Percentiles rank a stretch among this genome's conserved stretches.
Evolutionary conservation across 1,140 invertebrate species (phyloP).

Genomic region (Drosophila guanche): DNA sequence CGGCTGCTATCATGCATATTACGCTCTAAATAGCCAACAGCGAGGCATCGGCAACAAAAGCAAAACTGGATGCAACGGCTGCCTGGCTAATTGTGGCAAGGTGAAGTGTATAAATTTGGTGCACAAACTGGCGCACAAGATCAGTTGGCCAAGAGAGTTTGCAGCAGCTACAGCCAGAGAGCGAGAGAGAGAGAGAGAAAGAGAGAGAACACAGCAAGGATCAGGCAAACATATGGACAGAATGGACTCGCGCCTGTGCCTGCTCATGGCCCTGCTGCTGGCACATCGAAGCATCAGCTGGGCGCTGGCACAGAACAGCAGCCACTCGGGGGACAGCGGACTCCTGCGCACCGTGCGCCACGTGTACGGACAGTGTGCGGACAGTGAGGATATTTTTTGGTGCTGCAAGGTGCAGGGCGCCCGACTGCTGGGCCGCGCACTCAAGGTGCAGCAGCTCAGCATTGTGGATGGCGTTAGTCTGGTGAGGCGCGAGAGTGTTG

Average conservation of each 20-base stretch:
- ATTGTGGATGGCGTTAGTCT: slow-evolving; percentile 86
- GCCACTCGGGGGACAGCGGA: slow-evolving; percentile 46
- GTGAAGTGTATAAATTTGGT: slow-evolving; percentile 82
- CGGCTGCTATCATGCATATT: slow-evolving; percentile 76
- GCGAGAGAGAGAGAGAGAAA: slow-evolving; percentile 9
- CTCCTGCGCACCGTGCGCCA: slow-evolving; percentile 83
- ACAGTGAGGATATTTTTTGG: slow-evolving; percentile 86
- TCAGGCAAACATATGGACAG: slow-evolving; percentile 16
- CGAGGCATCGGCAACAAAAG: slow-evolving; percentile 34
- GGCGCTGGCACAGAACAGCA: slow-evolving; percentile 20
- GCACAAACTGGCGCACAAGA: slow-evolving; percentile 68
- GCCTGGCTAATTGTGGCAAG: slow-evolving; percentile 79
- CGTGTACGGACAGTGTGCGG: slow-evolving; percentile 86
- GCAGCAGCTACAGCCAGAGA: slow-evolving; percentile 40
- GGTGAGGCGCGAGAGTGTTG: slow-evolving; percentile 75
- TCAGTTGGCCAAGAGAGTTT: slow-evolving; percentile 75
- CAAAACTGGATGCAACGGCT: slow-evolving; percentile 72
- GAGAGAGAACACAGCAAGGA: slow-evolving; percentile 16
- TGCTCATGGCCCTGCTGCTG: slow-evolving; percentile 61
- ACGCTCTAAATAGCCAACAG: slow-evolving; percentile 79
- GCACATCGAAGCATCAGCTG: slow-evolving; percentile 21
- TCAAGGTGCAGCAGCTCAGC: slow-evolving; percentile 86
- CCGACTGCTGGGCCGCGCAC: slow-evolving; percentile 86
- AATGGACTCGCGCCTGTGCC: slow-evolving; percentile 69
- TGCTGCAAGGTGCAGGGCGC: slow-evolving; percentile 88